phyloP scores from a whole-genome alignment of 2,113 vertebrate species.

The Excalfactoria chinensis region DNA sequence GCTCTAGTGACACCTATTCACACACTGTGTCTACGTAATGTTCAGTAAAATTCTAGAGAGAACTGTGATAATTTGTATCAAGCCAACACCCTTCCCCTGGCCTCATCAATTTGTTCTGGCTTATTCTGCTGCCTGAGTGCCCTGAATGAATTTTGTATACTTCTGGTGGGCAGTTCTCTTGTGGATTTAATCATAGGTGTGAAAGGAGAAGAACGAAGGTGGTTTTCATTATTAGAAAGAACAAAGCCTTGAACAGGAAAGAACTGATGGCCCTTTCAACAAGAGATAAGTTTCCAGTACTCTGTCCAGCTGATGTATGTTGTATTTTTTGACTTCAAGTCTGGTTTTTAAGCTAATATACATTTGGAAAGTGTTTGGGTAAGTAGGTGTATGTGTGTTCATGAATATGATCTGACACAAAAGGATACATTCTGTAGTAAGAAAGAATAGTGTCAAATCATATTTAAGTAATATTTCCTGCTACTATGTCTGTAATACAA shows the following conservation, averaged over 20 bases:
- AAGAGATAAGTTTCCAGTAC: not conserved
- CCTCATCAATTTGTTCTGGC: not conserved
- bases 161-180: not conserved
- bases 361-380: not conserved
- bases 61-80: not conserved
- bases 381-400: not conserved
- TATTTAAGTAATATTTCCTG: not conserved
- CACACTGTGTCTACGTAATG: not conserved
- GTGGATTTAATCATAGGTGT: not conserved
- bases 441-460: not conserved
- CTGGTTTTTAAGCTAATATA: not conserved
- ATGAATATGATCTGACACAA: not conserved
- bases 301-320: not conserved
- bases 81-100: not conserved
- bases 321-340: not conserved
- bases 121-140: not conserved
- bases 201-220: not conserved
- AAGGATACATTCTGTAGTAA: not conserved
- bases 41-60: not conserved
- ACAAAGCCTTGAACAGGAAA: not conserved
- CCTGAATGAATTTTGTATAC: not conserved
- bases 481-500: not conserved
- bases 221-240: constrained; percentile 23
- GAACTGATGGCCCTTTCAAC: not conserved
- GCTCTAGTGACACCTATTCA: not conserved